Evolutionary conservation across 2,888 invertebrate species (phyloP).

Genomic region (Dryadula phaetusa): DNA sequence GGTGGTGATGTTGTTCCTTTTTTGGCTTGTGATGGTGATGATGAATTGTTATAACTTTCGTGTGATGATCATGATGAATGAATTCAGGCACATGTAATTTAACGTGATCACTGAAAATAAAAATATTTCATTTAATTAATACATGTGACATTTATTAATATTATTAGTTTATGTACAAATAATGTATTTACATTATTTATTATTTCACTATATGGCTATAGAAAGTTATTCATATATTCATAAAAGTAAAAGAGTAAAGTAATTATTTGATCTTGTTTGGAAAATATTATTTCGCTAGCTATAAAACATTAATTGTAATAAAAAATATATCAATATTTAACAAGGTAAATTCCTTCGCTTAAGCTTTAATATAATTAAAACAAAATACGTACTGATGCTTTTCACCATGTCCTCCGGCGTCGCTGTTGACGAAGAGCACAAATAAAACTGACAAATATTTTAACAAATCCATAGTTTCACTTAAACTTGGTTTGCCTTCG

Average conservation of each 20-base stretch:
- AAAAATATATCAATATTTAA: background rate
- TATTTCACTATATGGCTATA: background rate
- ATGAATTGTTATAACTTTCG: conserved; percentile 84
- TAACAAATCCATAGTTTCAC: conserved; percentile 62
- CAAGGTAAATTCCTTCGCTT: background rate
- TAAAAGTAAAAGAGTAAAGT: background rate
- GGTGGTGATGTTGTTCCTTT: conserved; percentile 75
- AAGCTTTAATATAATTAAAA: background rate
- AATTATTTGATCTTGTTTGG: background rate
- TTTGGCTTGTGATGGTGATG: conserved; percentile 80
- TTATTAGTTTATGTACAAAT: background rate
- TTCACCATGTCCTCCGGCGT: conserved; percentile 74
- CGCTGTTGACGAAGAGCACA: conserved; percentile 62
- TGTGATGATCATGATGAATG: conserved; percentile 85
- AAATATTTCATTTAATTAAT: conserved; percentile 34
- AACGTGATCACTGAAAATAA: conserved; percentile 82
- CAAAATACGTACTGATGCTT: conserved; percentile 74
- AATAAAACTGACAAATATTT: conserved; percentile 66
- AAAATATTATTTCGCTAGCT: background rate
- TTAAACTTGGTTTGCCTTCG: conserved; percentile 16
- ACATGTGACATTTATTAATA: background rate
- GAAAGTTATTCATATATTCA: background rate
- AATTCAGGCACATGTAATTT: conserved; percentile 85
- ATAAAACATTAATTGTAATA: background rate
- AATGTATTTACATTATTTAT: background rate